These are phyloP conservation scores for Chelonia mydas DNA, from an alignment of 2,797 vertebrate species.

Conservation along the genomic window DNA sequence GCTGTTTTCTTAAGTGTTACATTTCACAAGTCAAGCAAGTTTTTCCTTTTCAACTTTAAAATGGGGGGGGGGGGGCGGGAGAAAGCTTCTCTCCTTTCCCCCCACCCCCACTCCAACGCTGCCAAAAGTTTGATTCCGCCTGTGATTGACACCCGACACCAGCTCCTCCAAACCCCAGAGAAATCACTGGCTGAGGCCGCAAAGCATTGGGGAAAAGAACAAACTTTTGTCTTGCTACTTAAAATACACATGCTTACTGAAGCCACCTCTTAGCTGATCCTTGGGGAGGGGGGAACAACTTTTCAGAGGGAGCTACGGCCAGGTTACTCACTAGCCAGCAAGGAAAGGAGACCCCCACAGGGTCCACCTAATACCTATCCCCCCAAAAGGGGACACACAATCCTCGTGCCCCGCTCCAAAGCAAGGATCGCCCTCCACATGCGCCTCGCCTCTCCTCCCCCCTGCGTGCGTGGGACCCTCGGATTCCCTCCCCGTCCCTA, in stretches of 20 bases:
- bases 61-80: background rate
- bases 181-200: slow-evolving; percentile 31
- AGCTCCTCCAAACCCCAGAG: slow-evolving; percentile 20
- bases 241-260: background rate
- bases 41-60: background rate
- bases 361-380: background rate
- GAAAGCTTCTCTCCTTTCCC: background rate
- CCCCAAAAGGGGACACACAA: background rate
- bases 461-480: background rate
- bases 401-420: background rate
- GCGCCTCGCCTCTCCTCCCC: background rate
- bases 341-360: background rate
- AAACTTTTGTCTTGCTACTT: slow-evolving; percentile 50
- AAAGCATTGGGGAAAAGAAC: background rate
- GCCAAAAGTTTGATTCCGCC: slow-evolving; percentile 33
- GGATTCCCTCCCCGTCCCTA: background rate
- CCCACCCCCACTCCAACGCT: background rate
- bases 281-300: background rate
- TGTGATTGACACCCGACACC: slow-evolving; percentile 60
- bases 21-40: slow-evolving; percentile 25
- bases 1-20: slow-evolving; percentile 19
- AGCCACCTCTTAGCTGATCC: background rate
- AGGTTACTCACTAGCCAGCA: background rate
- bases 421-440: too few species aligned
- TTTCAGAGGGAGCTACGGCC: background rate